Evolutionary conservation across 1,140 invertebrate genomes (phyloP), one percentile per base, ranked within the genome.

Genomic region (Spodoptera frugiperda): DNA sequence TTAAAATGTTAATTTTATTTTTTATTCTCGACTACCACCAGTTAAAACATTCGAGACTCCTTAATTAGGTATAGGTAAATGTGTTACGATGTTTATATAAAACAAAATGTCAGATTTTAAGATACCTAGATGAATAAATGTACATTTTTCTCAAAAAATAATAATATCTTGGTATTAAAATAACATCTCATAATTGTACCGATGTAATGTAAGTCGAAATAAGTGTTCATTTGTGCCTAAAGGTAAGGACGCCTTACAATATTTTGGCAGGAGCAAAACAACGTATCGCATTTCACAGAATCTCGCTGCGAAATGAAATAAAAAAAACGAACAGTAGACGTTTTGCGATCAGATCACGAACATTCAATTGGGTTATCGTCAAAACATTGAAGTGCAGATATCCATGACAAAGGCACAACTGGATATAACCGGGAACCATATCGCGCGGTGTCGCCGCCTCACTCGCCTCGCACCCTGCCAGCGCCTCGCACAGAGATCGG

Each of bases 381-480:
- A 75, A 75, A 75, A 65, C 73, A 75, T 63, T 75, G 57, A 59
- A 75, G 73, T 75, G 73, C 48, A 65, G 73, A 75, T 75, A 75
- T 65, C 73, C 73, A 59, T 65, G 73, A 75, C 61, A 75, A 75
- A 63, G 73, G 71, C 55, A 55, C 71, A 61, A 73, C 71, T 73
- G 30, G 71, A 73, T 73, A 61, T 55, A 48, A 39, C 21, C 30
- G 70, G 5, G 68, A 67, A 12, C 44, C 63, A 21, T 59, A 59
- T 59, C 65, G 65, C 54, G 54, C 39, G 54, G 44, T 17, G 54
- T 73, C 71, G 71, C 14, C 55, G 46, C 55, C 46, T 73, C 55
- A 54, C 19, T 44, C 55, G 46, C 55, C 46, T 73, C 55, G 71
- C 19, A 11, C 51, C 53, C 25, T 15, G 33, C 53, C 30, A 44